Conservation (phyloP, 2,797 vertebrate genomes). For the Rhinogobio ventralis region DNA sequence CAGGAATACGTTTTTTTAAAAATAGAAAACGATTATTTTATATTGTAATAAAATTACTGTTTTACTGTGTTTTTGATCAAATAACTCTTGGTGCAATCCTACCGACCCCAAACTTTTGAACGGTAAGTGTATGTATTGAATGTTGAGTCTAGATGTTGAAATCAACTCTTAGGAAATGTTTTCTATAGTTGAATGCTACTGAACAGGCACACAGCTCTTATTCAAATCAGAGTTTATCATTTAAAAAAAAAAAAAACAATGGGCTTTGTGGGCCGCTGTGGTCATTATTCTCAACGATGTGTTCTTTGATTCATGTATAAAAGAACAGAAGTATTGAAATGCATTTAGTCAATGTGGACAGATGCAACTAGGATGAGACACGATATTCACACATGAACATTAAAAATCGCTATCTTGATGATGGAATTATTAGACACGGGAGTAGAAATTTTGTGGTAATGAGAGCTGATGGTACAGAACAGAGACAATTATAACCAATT, state of each 20-base stretch:
- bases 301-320: slow-evolving; percentile 13
- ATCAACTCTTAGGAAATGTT: background rate
- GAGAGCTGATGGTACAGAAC: slow-evolving; percentile 37
- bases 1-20: background rate
- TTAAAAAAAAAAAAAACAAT: background rate
- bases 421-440: slow-evolving; percentile 5
- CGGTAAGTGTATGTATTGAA: background rate
- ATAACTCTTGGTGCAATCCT: background rate
- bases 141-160: background rate
- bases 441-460: slow-evolving; percentile 1
- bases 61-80: background rate
- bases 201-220: background rate
- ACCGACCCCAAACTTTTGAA: background rate
- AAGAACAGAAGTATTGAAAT: slow-evolving; percentile 26
- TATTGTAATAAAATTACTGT: background rate
- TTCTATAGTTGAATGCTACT: background rate
- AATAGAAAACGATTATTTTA: background rate
- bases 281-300: background rate
- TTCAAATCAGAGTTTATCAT: background rate
- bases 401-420: slow-evolving; percentile 20
- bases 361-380: slow-evolving; percentile 38
- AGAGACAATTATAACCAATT: slow-evolving; percentile 43
- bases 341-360: slow-evolving; percentile 4
- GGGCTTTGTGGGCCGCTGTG: background rate
- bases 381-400: slow-evolving; percentile 27